Evolutionary conservation across 2,113 vertebrate species (phyloP), one percentile per base, ranked within the genome.

Genomic region (Misgurnus anguillicaudatus): DNA sequence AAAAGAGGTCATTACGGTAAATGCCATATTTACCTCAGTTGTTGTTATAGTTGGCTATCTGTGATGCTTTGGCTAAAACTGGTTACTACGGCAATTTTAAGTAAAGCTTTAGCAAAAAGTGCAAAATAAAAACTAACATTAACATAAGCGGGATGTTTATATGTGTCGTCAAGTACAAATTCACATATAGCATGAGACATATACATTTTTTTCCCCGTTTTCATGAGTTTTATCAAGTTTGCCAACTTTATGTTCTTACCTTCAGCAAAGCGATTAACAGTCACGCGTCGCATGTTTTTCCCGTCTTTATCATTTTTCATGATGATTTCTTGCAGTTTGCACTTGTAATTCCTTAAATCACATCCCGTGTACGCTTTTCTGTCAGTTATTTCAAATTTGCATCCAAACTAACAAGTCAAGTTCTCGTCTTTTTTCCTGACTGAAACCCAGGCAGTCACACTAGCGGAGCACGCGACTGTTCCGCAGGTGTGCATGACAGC

Each of bases 401-500:
- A 72, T 39, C 61, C 31, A 45, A 21, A 65, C 24, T 38, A 39
- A 4, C 60, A 9, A 13, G 48, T 55, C 55, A 72, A 67, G 63
- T 60, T 51, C 17, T 58, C 51, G n/a, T 39, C 65, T 61, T 31
- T 65, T 67, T 63, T 39, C 13, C 11, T 71, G 47, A 41, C 76
- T 36, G 61, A 21, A 66, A 24, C 61, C 13, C 61, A 57, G 53
- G 2, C n/a, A 9, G 19, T n/a, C 57, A 61, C 42, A 6, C 45
- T 58, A 17, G 8, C 51, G 48, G 21, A 58, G 63, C 63, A 39
- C 81, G 77, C 78, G 79, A 75, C 62, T 74, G 82, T 83, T 62
- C 69, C 24, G 60, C 87, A 92, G 90, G 88, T 91, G 90, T 69
- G 24, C 41, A 38, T 80, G 87, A 82, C 86, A 81, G 84, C 86